Evolutionary conservation across 2,797 vertebrate species (phyloP).

Genomic region (Hypotaenidia okinawae): DNA sequence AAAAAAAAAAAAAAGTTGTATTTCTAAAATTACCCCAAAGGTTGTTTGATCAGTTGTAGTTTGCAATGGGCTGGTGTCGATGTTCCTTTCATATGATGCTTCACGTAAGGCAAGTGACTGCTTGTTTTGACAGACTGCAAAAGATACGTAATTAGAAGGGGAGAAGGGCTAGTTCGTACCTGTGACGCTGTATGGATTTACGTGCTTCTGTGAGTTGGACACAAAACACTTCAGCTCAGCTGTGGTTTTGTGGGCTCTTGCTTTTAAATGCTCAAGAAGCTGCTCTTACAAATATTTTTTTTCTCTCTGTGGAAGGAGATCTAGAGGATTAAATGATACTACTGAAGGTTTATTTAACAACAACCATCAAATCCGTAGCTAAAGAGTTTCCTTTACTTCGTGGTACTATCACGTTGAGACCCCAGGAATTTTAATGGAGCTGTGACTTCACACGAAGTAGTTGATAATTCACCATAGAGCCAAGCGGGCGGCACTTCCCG

Average conservation of each 20-base stretch:
- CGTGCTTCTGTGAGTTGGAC: not conserved
- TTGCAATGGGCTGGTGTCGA: not conserved
- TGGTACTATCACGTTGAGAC: not conserved
- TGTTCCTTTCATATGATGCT: not conserved
- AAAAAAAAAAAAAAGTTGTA: not conserved
- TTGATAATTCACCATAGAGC: not conserved
- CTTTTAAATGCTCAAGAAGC: not conserved
- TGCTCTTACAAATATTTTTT: not conserved
- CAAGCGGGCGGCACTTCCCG: not conserved
- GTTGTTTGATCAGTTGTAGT: not conserved
- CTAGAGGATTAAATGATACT: not conserved
- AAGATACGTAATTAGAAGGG: not conserved
- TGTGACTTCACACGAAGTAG: not conserved
- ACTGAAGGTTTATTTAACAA: not conserved
- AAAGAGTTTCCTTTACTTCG: not conserved
- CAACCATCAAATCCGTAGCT: not conserved
- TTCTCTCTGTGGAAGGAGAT: not conserved
- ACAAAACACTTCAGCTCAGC: not conserved
- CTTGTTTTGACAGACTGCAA: constrained; percentile 17
- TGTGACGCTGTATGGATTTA: constrained; percentile 24
- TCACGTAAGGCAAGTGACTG: not conserved
- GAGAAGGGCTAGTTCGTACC: not conserved
- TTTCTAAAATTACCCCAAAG: not conserved
- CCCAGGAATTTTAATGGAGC: not conserved
- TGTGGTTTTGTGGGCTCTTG: not conserved